phyloP scores from a whole-genome alignment of 2,113 vertebrate genomes.

The Rhadina sibilatrix region DNA sequence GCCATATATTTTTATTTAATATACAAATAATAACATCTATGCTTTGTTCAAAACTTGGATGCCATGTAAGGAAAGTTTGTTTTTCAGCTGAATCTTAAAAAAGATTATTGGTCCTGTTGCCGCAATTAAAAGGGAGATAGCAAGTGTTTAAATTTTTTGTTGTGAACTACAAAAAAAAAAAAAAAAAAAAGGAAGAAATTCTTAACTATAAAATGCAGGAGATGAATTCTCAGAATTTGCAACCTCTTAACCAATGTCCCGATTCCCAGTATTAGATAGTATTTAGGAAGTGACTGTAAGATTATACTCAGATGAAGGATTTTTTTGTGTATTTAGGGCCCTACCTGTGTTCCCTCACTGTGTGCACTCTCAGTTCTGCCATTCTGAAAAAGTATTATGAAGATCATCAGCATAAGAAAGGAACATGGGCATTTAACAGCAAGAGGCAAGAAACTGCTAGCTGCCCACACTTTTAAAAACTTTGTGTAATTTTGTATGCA shows the following conservation, averaged over 20 bases:
- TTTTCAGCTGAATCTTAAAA: neutral
- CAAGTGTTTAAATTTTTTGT: neutral
- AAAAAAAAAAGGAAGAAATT: slow-evolving; percentile 58
- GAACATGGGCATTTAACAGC: neutral
- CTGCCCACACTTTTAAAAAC: neutral
- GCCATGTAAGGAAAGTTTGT: neutral
- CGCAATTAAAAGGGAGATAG: neutral
- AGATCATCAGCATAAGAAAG: neutral
- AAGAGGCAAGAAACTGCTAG: neutral
- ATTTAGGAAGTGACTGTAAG: slow-evolving; percentile 13
- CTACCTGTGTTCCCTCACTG: neutral
- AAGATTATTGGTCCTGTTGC: neutral
- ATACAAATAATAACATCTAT: neutral
- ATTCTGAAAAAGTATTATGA: neutral
- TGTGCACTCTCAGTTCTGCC: neutral
- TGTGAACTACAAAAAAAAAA: slow-evolving; percentile 35
- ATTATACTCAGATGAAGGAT: neutral
- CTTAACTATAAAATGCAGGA: slow-evolving; percentile 57
- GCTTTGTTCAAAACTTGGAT: neutral
- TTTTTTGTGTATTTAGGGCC: neutral
- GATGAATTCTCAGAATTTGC: slow-evolving; percentile 68
- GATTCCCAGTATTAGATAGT: slow-evolving; percentile 5
- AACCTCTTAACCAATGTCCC: slow-evolving; percentile 46
- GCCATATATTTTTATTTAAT: neutral
- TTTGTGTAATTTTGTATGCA: rapidly evolving